phyloP scores from a whole-genome alignment of 2,797 vertebrate genomes.

The Agapornis canus region DNA sequence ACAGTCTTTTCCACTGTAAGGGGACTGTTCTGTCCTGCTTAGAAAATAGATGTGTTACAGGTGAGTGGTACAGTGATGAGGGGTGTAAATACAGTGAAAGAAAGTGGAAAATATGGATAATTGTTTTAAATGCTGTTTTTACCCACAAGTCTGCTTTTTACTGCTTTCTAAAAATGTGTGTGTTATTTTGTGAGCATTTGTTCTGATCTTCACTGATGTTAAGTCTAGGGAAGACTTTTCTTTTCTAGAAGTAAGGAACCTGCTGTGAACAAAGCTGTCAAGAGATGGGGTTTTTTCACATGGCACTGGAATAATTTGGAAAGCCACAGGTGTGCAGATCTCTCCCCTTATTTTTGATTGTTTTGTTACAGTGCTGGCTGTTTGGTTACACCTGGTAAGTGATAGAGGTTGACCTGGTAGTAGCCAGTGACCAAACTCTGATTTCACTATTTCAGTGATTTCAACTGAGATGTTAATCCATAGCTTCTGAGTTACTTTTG shows the following conservation, averaged over 20 bases:
- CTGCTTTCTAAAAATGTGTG: not conserved
- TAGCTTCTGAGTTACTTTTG: not conserved
- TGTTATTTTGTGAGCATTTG: not conserved
- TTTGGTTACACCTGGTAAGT: not conserved
- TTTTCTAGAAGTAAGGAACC: not conserved
- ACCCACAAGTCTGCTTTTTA: not conserved
- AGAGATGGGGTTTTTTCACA: not conserved
- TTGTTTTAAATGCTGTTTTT: not conserved
- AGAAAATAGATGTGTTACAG: not conserved
- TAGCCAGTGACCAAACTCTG: not conserved
- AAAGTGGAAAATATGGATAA: not conserved
- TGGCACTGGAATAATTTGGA: not conserved
- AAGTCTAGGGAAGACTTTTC: not conserved
- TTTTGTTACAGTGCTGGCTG: not conserved
- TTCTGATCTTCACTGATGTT: not conserved
- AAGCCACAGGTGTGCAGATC: not conserved
- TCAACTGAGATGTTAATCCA: not conserved
- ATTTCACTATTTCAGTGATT: not conserved
- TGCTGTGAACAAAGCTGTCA: not conserved
- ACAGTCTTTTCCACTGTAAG: not conserved
- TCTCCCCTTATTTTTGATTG: too few species aligned
- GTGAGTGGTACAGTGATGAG: not conserved
- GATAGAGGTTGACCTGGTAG: not conserved
- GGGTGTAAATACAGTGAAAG: not conserved
- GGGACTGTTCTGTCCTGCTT: not conserved